Base-by-base conservation (phyloP, 2,888 invertebrate genomes). In the Drosophila helvetica region DNA sequence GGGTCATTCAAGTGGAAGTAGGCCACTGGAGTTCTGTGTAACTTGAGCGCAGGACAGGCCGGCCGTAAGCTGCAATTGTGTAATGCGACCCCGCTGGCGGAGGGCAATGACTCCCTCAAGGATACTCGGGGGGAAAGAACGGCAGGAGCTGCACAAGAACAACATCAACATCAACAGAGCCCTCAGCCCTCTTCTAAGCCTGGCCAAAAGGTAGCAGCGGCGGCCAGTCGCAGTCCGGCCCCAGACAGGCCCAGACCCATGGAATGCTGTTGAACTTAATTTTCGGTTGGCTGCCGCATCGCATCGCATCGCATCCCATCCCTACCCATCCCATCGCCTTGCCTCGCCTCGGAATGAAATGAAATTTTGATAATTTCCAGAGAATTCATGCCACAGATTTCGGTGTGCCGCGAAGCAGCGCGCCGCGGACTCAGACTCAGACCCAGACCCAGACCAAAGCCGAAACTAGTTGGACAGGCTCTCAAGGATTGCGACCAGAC, bases 261-360 rank as follows among this genome's bases (percentile, higher is more conserved):
- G 86, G 84, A 86, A 85, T 84, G 86, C 82, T 85, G 85, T 86
- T 85, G 85, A 84, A 86, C 85, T 80, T 73, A 80, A 74, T 83
- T 75, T 73, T 62, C 22, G 69, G 47, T 50, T 54, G 52, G 65
- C 47, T 62, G 69, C 46, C 48, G 38, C 56, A 46, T 52, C 47
- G 46, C 64, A 52, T 38, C 38, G 4, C 30, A 10, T 30, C 3
- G 9, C 9, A 1, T 30, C 30, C 6, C 25, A 25, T 25, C 19
- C 19, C 64, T 48, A 15, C 15, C 3, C 30, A 10, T 30, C 3
- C 8, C 9, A 9, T 30, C 30, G 8, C 25, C 7, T 25, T n/a
- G 38, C 7, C 38, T 38, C 1, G 38, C 38, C 19, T 64, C 70
- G 77, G 75, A 80, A 76, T 77, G 75, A 84, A 86, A 83, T 83